Evolutionary conservation across 2,888 invertebrate genomes (phyloP).

Genomic region (Oligia strigilis): DNA sequence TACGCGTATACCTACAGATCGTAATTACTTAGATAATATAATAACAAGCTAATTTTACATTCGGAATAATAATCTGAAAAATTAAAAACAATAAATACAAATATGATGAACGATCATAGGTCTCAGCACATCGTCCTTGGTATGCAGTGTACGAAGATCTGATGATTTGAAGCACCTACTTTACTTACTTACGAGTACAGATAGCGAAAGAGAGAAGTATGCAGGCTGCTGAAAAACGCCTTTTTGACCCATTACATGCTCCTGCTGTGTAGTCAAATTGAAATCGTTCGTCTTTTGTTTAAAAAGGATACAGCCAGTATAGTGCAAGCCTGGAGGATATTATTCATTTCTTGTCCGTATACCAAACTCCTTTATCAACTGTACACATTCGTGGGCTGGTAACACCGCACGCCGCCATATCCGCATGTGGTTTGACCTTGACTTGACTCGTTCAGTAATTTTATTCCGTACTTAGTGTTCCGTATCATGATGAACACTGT

Average conservation of each 20-base stretch:
- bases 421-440: conserved; percentile 85
- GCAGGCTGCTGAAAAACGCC: not conserved
- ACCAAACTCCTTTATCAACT: conserved; percentile 10
- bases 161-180: conserved; percentile 28
- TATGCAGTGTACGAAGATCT: conserved; percentile 27
- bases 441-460: conserved; percentile 80
- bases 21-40: conserved; percentile 16
- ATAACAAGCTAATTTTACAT: conserved; percentile 13
- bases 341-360: not conserved
- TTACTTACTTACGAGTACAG: conserved; percentile 27
- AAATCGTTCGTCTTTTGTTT: not conserved
- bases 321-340: not conserved
- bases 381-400: conserved; percentile 74
- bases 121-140: conserved; percentile 35
- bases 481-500: conserved; percentile 83
- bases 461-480: conserved; percentile 86
- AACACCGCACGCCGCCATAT: conserved; percentile 82
- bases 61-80: conserved; percentile 33
- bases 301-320: not conserved
- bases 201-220: not conserved
- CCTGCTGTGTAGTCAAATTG: not conserved
- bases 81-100: conserved; percentile 18
- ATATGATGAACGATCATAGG: conserved; percentile 12
- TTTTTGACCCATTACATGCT: not conserved
- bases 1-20: conserved; percentile 14